Conservation (phyloP, 2,113 vertebrate species). For the human (Homo sapiens) region GRCh38 chr6:31041001-31041500, state of each 20-base stretch:
- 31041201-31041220: neutral
- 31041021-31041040: too few relatives aligned
- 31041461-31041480: neutral
- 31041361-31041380: neutral
- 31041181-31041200: neutral
- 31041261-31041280: too few relatives aligned
- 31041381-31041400: neutral
- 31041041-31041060: neutral
- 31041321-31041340: neutral
- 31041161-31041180: neutral
- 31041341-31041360: neutral
- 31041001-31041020: neutral
- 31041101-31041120: neutral
- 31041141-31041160: neutral
- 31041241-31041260: neutral
- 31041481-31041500: neutral
- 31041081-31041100: too few relatives aligned
- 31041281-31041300: neutral
- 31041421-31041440: neutral
- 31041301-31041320: neutral
- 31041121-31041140: neutral
- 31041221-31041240: neutral
- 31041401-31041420: neutral
- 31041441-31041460: neutral
- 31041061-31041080: neutral